phyloP scores from a whole-genome alignment of 2,797 vertebrate genomes.

The Halcyon leucocephala region DNA sequence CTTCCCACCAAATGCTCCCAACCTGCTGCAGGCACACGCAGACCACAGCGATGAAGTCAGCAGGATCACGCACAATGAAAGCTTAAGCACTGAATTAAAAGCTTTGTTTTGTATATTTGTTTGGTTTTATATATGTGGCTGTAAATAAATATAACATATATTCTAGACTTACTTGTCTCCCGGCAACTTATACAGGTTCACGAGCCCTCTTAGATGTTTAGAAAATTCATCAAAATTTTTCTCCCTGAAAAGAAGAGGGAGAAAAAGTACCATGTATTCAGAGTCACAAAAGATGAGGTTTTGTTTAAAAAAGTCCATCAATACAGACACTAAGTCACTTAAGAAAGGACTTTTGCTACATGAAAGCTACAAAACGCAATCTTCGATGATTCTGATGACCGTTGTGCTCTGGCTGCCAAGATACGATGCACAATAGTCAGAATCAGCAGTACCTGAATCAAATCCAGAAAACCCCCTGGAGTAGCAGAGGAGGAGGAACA shows the following conservation, averaged over 20 bases:
- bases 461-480: not conserved
- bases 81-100: not conserved
- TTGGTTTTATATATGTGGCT: rapidly evolving
- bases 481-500: not conserved
- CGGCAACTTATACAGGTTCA: slow-evolving; percentile 96
- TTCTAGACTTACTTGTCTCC: slow-evolving; percentile 91
- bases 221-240: slow-evolving; percentile 99
- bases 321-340: not conserved
- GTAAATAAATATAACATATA: not conserved
- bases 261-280: not conserved
- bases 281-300: not conserved
- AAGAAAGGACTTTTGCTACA: not conserved
- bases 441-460: not conserved
- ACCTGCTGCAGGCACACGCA: not conserved
- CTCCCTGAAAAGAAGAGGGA: slow-evolving; percentile 80
- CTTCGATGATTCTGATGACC: not conserved
- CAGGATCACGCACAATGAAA: too few relatives aligned
- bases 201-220: slow-evolving; percentile 95
- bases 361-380: not conserved
- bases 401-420: not conserved
- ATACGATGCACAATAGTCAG: not conserved
- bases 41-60: not conserved
- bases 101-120: not conserved
- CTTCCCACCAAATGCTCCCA: not conserved
- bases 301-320: not conserved